A percentile compares a stretch with the other conserved stretches of the same genome.
Conservation (phyloP, 2,888 invertebrate species). For the Panzeria rudis region DNA sequence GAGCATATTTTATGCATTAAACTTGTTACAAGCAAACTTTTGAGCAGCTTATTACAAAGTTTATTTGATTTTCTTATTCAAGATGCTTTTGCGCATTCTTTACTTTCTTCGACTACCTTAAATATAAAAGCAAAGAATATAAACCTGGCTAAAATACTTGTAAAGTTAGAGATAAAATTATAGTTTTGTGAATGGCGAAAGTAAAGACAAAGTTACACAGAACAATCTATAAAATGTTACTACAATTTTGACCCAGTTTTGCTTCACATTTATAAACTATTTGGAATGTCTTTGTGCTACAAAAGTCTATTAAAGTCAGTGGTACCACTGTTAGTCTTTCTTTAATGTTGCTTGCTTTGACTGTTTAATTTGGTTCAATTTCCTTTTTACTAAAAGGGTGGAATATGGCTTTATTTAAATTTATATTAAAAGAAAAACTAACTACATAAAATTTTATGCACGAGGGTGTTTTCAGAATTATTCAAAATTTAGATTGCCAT, state of each 20-base stretch:
- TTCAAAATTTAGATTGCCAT: not conserved
- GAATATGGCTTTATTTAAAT: conserved; percentile 7
- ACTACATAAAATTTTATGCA: not conserved
- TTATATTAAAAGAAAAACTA: not conserved
- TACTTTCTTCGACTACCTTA: conserved; percentile 5
- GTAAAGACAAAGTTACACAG: conserved; percentile 37
- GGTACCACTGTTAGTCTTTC: not conserved
- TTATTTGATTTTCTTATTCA: conserved; percentile 25
- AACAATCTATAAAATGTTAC: not conserved
- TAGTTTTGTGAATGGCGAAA: conserved; percentile 13
- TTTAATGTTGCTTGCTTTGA: not conserved
- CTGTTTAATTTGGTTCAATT: conserved; percentile 53
- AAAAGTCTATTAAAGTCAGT: not conserved
- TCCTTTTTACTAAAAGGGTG: conserved; percentile 6
- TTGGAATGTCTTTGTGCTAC: not conserved
- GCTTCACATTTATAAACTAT: not conserved
- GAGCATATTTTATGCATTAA: conserved; percentile 70
- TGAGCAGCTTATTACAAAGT: conserved; percentile 64
- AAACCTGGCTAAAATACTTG: conserved; percentile 21
- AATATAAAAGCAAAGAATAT: not conserved
- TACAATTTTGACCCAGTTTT: conserved; percentile 37
- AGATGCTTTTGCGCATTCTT: conserved; percentile 11
- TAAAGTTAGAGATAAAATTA: conserved; percentile 4
- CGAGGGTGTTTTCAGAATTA: not conserved
- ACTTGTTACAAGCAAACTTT: conserved; percentile 57